phyloP scores from a whole-genome alignment of 2,888 invertebrate species.

The Tanytarsus gracilentus region DNA sequence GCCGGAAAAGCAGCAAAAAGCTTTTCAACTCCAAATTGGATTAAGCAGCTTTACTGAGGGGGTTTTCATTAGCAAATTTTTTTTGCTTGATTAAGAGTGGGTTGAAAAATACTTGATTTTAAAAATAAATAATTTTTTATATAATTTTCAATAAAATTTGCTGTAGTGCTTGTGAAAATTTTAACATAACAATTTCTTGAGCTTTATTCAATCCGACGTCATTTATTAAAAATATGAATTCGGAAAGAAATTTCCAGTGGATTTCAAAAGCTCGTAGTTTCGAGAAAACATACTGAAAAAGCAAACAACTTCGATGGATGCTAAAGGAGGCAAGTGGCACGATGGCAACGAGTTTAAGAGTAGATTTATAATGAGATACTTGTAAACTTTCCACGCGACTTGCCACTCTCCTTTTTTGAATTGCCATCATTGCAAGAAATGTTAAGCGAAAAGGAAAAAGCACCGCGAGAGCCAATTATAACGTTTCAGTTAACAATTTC shows the following conservation, averaged over 20 bases:
- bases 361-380: not conserved
- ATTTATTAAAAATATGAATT: too few species aligned
- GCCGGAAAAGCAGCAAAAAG: not conserved
- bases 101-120: not conserved
- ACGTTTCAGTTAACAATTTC: not conserved
- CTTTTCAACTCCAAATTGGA: not conserved
- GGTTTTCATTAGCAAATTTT: not conserved
- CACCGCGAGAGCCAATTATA: not conserved
- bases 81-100: not conserved
- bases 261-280: too few species aligned
- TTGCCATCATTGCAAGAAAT: not conserved
- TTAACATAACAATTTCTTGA: too few species aligned
- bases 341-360: not conserved
- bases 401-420: not conserved
- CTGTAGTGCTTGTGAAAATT: too few species aligned
- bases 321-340: too few species aligned
- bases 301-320: too few species aligned
- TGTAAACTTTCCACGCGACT: not conserved
- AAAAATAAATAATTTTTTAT: not conserved
- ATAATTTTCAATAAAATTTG: not conserved
- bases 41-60: slow-evolving; percentile 6
- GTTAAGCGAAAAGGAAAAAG: not conserved
- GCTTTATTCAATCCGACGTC: too few species aligned
- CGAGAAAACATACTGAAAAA: too few species aligned
- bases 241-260: too few species aligned